Conservation (phyloP, 1,140 invertebrate species). For the Paraescarpia echinospica region DNA sequence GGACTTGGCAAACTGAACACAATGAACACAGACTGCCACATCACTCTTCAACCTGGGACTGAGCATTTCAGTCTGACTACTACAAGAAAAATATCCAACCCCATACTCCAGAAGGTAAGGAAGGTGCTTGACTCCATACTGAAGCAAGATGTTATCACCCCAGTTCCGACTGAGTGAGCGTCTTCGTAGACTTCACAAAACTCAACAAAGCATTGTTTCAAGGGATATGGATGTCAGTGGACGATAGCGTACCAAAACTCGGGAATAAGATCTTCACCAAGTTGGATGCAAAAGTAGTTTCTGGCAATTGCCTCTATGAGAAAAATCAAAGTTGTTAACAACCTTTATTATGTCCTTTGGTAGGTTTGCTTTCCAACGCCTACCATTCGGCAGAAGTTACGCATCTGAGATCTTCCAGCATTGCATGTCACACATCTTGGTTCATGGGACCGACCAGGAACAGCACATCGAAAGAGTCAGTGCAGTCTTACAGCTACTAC, state of each 20-base stretch:
- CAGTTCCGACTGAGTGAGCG: not conserved
- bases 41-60: too few relatives aligned
- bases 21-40: too few relatives aligned
- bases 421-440: conserved; percentile 18
- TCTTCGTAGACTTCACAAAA: conserved; percentile 23
- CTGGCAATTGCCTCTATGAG: conserved; percentile 35
- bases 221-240: conserved; percentile 16
- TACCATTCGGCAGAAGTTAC: conserved; percentile 33
- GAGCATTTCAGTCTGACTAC: too few relatives aligned
- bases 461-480: conserved; percentile 13
- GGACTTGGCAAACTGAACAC: too few relatives aligned
- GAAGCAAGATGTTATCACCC: conserved; percentile 33
- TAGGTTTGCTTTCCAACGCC: conserved; percentile 30
- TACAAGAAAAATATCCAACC: too few relatives aligned
- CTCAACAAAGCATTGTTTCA: conserved; percentile 22
- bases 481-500: conserved; percentile 19
- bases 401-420: conserved; percentile 33
- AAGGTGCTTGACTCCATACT: conserved; percentile 35
- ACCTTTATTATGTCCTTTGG: conserved; percentile 37
- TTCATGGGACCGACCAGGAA: conserved; percentile 14
- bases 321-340: conserved; percentile 32
- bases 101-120: conserved; percentile 24
- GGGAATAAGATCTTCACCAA: conserved; percentile 27
- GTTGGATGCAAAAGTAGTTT: conserved; percentile 36
- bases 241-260: conserved; percentile 20